Conservation (phyloP, 1,140 invertebrate genomes). For the Stegodyphus dumicola region DNA sequence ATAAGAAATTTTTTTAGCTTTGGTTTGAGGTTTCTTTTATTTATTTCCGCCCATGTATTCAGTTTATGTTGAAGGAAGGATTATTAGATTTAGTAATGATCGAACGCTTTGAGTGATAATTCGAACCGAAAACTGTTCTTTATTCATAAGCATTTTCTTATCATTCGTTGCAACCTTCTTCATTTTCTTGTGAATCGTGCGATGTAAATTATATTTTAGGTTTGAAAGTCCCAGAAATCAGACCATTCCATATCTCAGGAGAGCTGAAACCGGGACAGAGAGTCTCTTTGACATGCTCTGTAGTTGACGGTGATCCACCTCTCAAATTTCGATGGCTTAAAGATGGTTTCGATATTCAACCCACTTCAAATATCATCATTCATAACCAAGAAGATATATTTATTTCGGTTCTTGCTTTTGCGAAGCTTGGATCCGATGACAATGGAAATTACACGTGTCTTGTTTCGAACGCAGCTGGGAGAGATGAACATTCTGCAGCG, state of each 20-base stretch:
- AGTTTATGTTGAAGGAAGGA: no score
- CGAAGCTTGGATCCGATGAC: neutral
- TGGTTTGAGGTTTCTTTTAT: no score
- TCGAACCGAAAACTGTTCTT: neutral
- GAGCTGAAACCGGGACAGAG: constrained; percentile 78
- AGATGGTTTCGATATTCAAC: constrained; percentile 26
- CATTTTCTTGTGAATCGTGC: neutral
- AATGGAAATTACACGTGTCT: constrained; percentile 29
- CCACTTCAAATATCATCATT: neutral
- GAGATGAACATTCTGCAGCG: neutral
- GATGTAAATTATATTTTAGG: neutral
- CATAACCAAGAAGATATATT: constrained; percentile 1
- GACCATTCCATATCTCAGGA: constrained; percentile 55
- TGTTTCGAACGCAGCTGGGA: constrained; percentile 3
- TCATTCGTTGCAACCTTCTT: neutral
- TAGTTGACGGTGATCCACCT: constrained; percentile 63
- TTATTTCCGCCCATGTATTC: no score
- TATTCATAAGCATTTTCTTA: neutral
- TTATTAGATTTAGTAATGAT: neutral
- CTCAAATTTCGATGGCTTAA: constrained; percentile 51
- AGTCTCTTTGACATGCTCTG: constrained; percentile 71
- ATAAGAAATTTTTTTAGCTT: no score
- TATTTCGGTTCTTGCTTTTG: neutral
- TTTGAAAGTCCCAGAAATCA: constrained; percentile 23
- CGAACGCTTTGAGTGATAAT: neutral